These are phyloP conservation scores for Rhogogaster chlorosoma DNA, from an alignment of 2,888 invertebrate species.

Conservation along the genomic window DNA sequence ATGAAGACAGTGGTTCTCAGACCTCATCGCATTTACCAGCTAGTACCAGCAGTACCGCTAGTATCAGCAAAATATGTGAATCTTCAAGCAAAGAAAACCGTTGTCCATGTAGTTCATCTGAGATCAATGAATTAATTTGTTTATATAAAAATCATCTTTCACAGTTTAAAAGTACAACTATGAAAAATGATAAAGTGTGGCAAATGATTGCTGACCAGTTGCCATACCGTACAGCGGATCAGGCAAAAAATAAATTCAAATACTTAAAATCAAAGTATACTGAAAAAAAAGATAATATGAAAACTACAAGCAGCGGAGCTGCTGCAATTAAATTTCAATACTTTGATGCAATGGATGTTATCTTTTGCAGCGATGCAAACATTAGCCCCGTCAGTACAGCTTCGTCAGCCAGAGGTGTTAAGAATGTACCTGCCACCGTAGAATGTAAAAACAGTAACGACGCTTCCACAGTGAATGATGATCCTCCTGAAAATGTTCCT, in stretches of 20 bases:
- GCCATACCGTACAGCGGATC: background rate
- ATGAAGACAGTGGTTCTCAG: too few species aligned
- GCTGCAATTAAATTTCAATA: background rate
- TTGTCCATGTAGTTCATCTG: background rate
- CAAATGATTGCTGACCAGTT: background rate
- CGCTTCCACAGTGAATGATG: too few species aligned
- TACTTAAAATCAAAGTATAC: background rate
- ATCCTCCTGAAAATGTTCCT: too few species aligned
- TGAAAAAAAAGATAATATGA: constrained; percentile 15
- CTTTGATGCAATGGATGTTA: constrained; percentile 36
- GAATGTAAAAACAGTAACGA: too few species aligned
- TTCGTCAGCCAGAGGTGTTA: background rate
- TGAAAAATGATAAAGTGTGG: constrained; percentile 6
- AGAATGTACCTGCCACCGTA: too few species aligned
- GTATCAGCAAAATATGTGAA: too few species aligned
- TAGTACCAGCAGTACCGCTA: too few species aligned
- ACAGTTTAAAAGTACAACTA: background rate
- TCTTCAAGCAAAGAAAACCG: too few species aligned
- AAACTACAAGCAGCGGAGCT: background rate
- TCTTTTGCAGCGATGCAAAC: background rate
- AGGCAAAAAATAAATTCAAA: background rate
- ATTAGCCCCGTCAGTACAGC: background rate
- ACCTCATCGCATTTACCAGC: too few species aligned
- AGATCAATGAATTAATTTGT: background rate
- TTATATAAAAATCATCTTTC: background rate